Conservation (phyloP, 2,113 vertebrate species). For the Penelope pileata region DNA sequence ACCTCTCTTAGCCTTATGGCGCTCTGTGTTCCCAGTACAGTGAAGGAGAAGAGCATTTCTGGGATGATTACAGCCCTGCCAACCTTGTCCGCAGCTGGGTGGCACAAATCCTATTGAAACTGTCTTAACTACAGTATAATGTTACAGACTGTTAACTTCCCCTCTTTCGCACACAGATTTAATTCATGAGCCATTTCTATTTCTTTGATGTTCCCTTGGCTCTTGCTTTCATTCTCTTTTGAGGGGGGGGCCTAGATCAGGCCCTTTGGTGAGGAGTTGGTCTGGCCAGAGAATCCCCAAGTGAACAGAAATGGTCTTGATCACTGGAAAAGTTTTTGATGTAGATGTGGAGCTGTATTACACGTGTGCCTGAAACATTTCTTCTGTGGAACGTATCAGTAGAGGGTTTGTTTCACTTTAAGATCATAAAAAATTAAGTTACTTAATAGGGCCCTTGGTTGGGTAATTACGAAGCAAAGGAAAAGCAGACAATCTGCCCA, state of each 20-base stretch:
- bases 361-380: conserved; percentile 33
- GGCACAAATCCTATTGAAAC: conserved; percentile 27
- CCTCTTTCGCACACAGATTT: neutral
- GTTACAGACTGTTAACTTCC: conserved; percentile 37
- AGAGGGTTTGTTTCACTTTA: conserved; percentile 59
- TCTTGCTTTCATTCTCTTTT: conserved; percentile 9
- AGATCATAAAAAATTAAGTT: conserved; percentile 60
- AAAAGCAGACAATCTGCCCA: conserved; percentile 64
- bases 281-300: neutral
- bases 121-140: neutral
- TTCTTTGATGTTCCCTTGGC: conserved; percentile 1
- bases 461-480: conserved; percentile 63
- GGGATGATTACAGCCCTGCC: neutral
- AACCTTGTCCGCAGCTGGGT: neutral
- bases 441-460: conserved; percentile 71
- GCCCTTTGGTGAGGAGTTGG: neutral
- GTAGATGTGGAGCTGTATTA: neutral
- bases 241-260: neutral
- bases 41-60: neutral
- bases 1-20: neutral
- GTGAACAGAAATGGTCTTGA: neutral
- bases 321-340: conserved; percentile 44
- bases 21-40: neutral
- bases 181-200: neutral
- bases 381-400: conserved; percentile 20